phyloP scores from a whole-genome alignment of 2,888 invertebrate species.

The Drosophila flavopinicola region DNA sequence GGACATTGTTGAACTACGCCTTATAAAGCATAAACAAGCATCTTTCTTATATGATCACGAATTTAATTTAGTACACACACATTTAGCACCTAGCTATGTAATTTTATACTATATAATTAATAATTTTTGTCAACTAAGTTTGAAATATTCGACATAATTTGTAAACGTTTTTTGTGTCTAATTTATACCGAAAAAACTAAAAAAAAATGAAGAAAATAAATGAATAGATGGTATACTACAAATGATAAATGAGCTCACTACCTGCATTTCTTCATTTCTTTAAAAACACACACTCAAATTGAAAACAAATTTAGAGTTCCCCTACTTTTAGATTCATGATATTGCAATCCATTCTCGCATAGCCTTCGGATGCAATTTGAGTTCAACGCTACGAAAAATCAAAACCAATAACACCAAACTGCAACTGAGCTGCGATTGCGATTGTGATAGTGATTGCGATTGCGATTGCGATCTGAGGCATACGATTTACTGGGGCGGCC shows the following conservation, averaged over 20 bases:
- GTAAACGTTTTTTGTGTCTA: constrained; percentile 66
- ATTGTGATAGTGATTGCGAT: no score
- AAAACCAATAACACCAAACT: constrained; percentile 13
- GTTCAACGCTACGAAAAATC: constrained; percentile 46
- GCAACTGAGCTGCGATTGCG: background rate
- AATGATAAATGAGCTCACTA: constrained; percentile 14
- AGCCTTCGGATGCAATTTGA: constrained; percentile 47
- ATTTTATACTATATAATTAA: constrained; percentile 66
- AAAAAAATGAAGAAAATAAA: constrained; percentile 25
- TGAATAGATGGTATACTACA: constrained; percentile 7
- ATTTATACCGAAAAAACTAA: constrained; percentile 52
- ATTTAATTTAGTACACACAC: constrained; percentile 64
- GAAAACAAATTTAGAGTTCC: constrained; percentile 18
- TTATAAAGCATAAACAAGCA: constrained; percentile 41
- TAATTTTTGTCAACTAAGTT: constrained; percentile 49
- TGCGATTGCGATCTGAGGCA: background rate
- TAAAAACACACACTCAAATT: background rate
- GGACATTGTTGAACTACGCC: constrained; percentile 37
- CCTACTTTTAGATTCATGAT: constrained; percentile 10
- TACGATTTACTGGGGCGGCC: constrained; percentile 12
- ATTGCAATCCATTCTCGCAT: constrained; percentile 16
- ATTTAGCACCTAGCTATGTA: constrained; percentile 61
- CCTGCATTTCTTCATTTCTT: constrained; percentile 2
- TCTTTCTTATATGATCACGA: constrained; percentile 61
- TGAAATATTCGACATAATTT: constrained; percentile 54